Evolutionary conservation across 2,888 invertebrate species (phyloP).

Genomic region (Caenorhabditis macrosperma): DNA sequence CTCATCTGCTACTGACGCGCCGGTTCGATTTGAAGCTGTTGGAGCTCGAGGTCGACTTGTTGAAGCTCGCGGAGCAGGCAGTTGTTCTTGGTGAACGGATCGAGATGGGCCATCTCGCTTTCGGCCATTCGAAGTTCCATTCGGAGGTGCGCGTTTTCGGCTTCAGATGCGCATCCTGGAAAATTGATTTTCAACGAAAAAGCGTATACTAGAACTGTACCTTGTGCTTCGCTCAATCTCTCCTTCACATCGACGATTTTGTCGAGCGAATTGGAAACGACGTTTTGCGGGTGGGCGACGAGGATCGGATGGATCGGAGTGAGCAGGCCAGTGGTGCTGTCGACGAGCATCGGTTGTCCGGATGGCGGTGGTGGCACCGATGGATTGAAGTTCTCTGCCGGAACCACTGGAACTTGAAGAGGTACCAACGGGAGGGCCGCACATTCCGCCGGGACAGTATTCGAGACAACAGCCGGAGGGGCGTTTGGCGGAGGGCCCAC

Average conservation of each 20-base stretch:
- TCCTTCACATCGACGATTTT: constrained; percentile 76
- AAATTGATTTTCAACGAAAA: no score
- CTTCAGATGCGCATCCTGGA: constrained; percentile 57
- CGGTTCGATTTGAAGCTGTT: constrained; percentile 62
- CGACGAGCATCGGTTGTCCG: constrained; percentile 47
- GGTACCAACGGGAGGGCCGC: constrained; percentile 26
- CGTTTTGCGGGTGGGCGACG: constrained; percentile 71
- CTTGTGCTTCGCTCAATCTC: constrained; percentile 71
- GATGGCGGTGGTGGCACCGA: constrained; percentile 38
- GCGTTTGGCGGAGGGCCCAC: neutral
- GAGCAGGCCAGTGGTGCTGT: constrained; percentile 43
- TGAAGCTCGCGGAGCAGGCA: constrained; percentile 74
- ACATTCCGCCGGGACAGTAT: constrained; percentile 75
- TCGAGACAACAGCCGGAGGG: constrained; percentile 19
- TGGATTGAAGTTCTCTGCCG: constrained; percentile 19
- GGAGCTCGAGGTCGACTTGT: constrained; percentile 71
- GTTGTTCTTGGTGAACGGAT: constrained; percentile 74
- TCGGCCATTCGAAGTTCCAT: constrained; percentile 75
- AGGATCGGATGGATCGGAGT: constrained; percentile 55
- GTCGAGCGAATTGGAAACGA: constrained; percentile 74
- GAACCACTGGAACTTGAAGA: constrained; percentile 24
- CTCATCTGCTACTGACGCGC: neutral
- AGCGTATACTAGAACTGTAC: no score
- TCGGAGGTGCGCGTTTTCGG: constrained; percentile 66
- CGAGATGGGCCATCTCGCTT: constrained; percentile 74